These are phyloP conservation scores for Cephalotes varians DNA, from an alignment of 2,888 invertebrate species.

Conservation along the genomic window DNA sequence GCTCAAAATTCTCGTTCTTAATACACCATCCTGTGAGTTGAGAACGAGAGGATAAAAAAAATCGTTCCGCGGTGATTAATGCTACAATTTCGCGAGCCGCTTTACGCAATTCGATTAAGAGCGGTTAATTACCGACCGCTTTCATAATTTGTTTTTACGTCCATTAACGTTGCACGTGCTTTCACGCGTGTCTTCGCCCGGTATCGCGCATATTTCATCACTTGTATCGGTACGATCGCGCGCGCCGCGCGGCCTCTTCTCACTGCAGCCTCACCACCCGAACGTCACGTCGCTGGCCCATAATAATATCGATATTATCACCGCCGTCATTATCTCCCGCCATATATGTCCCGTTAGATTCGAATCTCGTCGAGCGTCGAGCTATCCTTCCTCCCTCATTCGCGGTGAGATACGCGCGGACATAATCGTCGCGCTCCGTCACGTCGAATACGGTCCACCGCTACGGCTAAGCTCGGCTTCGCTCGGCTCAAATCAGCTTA, in stretches of 20 bases:
- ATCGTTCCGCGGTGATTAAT: conserved; percentile 56
- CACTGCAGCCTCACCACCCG: conserved; percentile 38
- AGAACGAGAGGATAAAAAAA: conserved; percentile 1
- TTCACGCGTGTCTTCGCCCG: conserved; percentile 68
- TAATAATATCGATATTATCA: conserved; percentile 76
- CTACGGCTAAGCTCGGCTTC: conserved; percentile 3
- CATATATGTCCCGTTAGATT: conserved; percentile 70
- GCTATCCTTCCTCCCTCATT: conserved; percentile 60
- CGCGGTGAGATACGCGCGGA: conserved; percentile 49
- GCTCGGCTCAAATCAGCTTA: conserved; percentile 1
- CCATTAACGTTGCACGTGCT: conserved; percentile 63
- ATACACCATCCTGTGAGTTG: not conserved
- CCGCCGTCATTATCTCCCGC: conserved; percentile 68
- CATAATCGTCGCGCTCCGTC: conserved; percentile 22
- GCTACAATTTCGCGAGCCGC: conserved; percentile 64
- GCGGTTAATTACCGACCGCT: conserved; percentile 57
- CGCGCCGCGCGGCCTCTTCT: conserved; percentile 23
- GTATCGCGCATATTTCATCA: conserved; percentile 66
- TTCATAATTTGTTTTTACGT: conserved; percentile 66
- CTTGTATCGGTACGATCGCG: conserved; percentile 59
- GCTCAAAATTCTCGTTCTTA: not conserved
- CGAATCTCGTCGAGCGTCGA: conserved; percentile 69
- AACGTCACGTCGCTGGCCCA: conserved; percentile 54
- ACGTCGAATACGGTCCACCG: conserved; percentile 29
- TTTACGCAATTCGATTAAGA: conserved; percentile 54